Conservation (phyloP, 1,140 invertebrate species). For the Panagrolaimus sp. region DNA sequence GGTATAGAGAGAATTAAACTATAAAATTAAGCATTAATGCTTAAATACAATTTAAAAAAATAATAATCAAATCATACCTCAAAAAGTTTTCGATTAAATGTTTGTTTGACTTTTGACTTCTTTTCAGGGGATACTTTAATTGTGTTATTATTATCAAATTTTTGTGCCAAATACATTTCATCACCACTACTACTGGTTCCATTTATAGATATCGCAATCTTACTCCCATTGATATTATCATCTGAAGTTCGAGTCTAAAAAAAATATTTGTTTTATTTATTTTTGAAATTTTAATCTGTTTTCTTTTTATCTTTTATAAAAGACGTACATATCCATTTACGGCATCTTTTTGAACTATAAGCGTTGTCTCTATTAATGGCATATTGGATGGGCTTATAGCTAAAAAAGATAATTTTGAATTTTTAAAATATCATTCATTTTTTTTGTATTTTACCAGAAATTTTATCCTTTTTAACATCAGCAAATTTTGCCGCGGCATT, state of each 20-base stretch:
- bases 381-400: background rate
- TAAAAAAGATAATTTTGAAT: background rate
- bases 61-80: background rate
- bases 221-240: no score
- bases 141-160: conserved; percentile 10
- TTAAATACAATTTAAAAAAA: background rate
- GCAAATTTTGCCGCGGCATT: conserved; percentile 11
- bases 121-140: background rate
- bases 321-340: no score
- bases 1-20: conserved; percentile 18
- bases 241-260: no score
- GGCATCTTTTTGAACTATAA: conserved; percentile 13
- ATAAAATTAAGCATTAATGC: background rate
- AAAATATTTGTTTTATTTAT: no score
- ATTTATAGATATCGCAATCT: no score
- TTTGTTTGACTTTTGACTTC: conserved; percentile 2
- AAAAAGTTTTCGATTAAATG: conserved; percentile 6
- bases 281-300: no score
- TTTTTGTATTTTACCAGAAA: conserved; percentile 8
- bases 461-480: background rate
- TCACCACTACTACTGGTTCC: no score
- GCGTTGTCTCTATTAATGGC: conserved; percentile 5
- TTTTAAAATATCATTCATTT: no score
- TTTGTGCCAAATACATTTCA: no score
- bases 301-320: no score